Conservation (phyloP, 2,797 vertebrate species). For the Chelmon rostratus region DNA sequence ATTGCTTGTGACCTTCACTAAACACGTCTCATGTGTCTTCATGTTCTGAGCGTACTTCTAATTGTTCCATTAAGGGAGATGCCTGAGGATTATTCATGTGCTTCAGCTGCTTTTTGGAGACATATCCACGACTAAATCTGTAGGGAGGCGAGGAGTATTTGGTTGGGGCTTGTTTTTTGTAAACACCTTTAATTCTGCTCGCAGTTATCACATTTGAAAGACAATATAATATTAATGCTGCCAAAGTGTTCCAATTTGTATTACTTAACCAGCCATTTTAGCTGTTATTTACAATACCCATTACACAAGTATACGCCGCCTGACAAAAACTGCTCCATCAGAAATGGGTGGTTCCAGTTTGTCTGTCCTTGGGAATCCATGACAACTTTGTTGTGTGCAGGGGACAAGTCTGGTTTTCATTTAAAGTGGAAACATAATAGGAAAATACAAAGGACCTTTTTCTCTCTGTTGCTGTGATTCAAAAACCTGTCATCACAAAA, state of each 20-base stretch:
- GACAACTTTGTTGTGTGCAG: constrained; percentile 51
- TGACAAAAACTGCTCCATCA: constrained; percentile 21
- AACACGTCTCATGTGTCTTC: constrained; percentile 75
- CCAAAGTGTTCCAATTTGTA: background rate
- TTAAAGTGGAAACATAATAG: constrained; percentile 57
- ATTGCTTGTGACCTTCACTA: constrained; percentile 83
- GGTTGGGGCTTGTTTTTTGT: background rate
- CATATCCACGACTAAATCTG: constrained; percentile 3
- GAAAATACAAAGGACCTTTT: constrained; percentile 47
- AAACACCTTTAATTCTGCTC: background rate
- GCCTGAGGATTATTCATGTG: constrained; percentile 41
- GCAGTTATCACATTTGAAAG: background rate
- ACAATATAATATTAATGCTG: background rate
- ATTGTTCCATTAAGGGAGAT: constrained; percentile 70
- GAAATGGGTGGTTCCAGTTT: constrained; percentile 39
- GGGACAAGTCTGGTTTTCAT: constrained; percentile 62
- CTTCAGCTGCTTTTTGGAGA: constrained; percentile 26
- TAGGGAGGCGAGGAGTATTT: background rate
- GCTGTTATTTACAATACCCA: background rate
- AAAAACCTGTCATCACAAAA: constrained; percentile 50
- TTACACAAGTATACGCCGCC: background rate
- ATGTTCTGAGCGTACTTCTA: constrained; percentile 56
- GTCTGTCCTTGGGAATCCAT: constrained; percentile 48
- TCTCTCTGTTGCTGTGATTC: constrained; percentile 31
- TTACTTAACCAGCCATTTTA: background rate